Evolutionary conservation across 2,797 vertebrate genomes (phyloP).

Genomic region (Phrynocephalus vlangalii): DNA sequence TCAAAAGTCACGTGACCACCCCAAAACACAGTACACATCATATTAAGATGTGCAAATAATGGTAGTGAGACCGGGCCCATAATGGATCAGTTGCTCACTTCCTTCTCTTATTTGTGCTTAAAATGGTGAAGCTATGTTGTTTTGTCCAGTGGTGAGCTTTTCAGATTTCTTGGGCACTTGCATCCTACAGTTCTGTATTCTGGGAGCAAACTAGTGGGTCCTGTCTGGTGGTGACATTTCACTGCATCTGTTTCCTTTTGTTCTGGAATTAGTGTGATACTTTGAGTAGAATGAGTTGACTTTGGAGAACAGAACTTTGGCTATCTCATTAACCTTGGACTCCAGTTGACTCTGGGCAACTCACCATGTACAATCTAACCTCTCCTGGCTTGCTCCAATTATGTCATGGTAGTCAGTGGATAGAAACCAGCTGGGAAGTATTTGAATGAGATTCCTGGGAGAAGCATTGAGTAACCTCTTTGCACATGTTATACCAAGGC

Average conservation of each 20-base stretch:
- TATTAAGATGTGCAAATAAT: too few species aligned
- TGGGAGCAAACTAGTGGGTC: too few species aligned
- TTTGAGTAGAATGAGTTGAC: not conserved
- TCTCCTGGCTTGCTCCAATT: not conserved
- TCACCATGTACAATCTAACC: not conserved
- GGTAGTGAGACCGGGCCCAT: too few species aligned
- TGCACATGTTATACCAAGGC: too few species aligned
- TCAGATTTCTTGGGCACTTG: too few species aligned
- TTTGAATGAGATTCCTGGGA: not conserved
- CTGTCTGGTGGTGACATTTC: too few species aligned
- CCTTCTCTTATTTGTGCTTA: not conserved
- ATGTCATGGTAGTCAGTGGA: not conserved
- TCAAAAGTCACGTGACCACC: too few species aligned
- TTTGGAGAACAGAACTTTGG: not conserved
- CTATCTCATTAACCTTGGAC: too few species aligned
- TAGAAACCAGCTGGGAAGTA: not conserved
- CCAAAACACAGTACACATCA: too few species aligned
- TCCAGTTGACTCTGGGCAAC: not conserved
- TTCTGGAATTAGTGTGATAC: not conserved
- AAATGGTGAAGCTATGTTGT: not conserved
- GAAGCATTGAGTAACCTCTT: accelerated
- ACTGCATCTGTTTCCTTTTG: not conserved
- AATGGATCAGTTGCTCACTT: not conserved
- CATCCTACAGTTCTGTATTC: too few species aligned
- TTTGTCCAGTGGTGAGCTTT: not conserved